These are phyloP conservation scores for Anarrhichthys ocellatus DNA, from an alignment of 2,113 vertebrate species.

Conservation along the genomic window DNA sequence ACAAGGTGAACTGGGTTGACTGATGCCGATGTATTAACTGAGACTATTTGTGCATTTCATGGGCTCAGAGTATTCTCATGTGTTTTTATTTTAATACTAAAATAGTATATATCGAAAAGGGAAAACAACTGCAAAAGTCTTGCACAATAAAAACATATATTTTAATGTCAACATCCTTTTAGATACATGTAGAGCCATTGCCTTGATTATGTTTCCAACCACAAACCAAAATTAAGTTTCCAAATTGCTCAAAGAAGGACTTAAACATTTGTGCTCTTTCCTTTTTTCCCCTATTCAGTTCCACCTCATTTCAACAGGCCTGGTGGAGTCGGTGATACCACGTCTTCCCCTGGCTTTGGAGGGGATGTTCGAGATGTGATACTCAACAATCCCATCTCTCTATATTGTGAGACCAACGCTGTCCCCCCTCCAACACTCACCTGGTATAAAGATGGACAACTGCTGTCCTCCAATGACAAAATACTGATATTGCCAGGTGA, in stretches of 20 bases:
- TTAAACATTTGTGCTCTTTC: conserved; percentile 2
- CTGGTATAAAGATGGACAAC: conserved; percentile 92
- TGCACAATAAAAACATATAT: background rate
- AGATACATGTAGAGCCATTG: background rate
- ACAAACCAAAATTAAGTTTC: background rate
- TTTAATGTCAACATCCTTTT: background rate
- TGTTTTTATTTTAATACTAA: background rate
- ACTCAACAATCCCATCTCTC: conserved; percentile 91
- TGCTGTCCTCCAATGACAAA: conserved; percentile 88
- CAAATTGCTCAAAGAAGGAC: background rate
- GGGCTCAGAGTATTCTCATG: conserved; percentile 20
- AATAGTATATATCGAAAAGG: background rate
- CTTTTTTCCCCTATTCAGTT: conserved; percentile 78
- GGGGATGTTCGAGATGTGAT: conserved; percentile 89
- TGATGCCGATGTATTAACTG: conserved; percentile 54
- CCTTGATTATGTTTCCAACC: background rate
- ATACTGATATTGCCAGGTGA: conserved; percentile 92
- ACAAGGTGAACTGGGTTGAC: conserved; percentile 91
- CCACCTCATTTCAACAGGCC: conserved; percentile 92
- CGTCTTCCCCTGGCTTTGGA: conserved; percentile 71
- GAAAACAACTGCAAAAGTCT: background rate
- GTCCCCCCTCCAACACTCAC: conserved; percentile 93
- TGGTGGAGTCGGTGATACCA: conserved; percentile 78
- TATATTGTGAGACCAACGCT: conserved; percentile 94
- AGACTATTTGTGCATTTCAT: conserved; percentile 24